Conservation (phyloP, 2,888 invertebrate genomes). For the Pyralis farinalis region DNA sequence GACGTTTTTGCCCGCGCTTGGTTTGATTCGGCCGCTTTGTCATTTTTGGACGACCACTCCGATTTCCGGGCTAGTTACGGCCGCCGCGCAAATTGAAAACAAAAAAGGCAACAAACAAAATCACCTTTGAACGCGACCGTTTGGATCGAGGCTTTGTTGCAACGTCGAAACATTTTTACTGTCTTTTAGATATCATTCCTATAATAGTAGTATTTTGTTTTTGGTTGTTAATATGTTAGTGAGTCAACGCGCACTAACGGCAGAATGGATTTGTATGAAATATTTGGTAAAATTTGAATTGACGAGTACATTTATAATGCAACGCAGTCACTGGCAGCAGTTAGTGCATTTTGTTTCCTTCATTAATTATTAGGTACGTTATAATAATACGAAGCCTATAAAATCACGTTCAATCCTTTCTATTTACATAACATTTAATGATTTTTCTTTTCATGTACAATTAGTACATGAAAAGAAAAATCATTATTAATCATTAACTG, state of each 20-base stretch:
- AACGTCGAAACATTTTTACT: slow-evolving; percentile 4
- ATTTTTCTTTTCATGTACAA: slow-evolving; percentile 34
- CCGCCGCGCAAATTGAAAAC: slow-evolving; percentile 32
- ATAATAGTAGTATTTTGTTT: too few species aligned
- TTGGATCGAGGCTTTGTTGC: slow-evolving; percentile 17
- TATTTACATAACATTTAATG: slow-evolving; percentile 30
- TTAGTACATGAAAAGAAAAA: too few species aligned
- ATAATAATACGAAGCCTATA: slow-evolving; percentile 4
- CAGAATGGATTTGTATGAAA: too few species aligned
- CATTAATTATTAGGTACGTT: too few species aligned
- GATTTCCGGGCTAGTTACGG: slow-evolving; percentile 45
- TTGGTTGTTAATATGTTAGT: too few species aligned
- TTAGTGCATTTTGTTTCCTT: too few species aligned
- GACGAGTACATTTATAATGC: too few species aligned
- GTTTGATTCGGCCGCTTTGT: slow-evolving; percentile 54
- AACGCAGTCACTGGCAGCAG: too few species aligned
- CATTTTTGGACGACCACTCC: slow-evolving; percentile 53
- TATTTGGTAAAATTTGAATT: too few species aligned
- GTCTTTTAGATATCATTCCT: background rate
- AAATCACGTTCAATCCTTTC: slow-evolving; percentile 33
- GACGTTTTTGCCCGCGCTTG: slow-evolving; percentile 51
- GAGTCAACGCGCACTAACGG: too few species aligned
- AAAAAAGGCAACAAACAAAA: slow-evolving; percentile 29
- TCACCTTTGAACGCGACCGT: slow-evolving; percentile 24
- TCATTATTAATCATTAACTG: too few species aligned